Conservation (phyloP, 2,797 vertebrate species). For the Triplophysa yarkandensis region DNA sequence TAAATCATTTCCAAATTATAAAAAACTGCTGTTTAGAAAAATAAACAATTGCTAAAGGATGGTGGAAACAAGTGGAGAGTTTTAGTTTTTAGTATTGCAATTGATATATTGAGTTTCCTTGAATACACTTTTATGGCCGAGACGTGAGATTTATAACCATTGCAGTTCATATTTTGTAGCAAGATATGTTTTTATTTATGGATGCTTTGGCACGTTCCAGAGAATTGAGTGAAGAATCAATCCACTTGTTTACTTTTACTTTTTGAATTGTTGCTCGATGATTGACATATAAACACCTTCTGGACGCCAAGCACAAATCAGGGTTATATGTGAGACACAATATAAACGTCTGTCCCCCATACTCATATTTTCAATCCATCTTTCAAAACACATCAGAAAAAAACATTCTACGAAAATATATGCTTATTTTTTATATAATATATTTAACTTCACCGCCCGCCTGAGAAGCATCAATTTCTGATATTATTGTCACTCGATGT, state of each 20-base stretch:
- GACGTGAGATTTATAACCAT: conserved; percentile 16
- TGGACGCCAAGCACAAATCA: conserved; percentile 13
- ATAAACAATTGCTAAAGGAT: conserved; percentile 49
- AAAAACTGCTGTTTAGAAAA: conserved; percentile 53
- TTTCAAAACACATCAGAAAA: conserved; percentile 10
- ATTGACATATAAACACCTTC: neutral
- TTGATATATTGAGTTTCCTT: conserved; percentile 19
- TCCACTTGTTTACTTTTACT: conserved; percentile 17
- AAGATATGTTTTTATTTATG: conserved; percentile 32
- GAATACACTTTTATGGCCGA: conserved; percentile 14
- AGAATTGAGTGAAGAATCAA: conserved; percentile 35
- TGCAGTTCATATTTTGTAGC: neutral
- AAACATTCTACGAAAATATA: conserved; percentile 49
- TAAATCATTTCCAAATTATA: conserved; percentile 58
- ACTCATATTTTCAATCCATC: conserved; percentile 4
- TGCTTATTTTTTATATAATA: conserved; percentile 32
- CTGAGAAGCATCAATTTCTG: conserved; percentile 33
- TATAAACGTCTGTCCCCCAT: neutral
- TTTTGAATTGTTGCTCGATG: conserved; percentile 5
- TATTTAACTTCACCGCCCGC: conserved; percentile 6
- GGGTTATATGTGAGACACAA: conserved; percentile 17
- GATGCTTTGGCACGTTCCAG: conserved; percentile 39
- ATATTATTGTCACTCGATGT: neutral
- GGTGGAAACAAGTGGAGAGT: conserved; percentile 35
- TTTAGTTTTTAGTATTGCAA: conserved; percentile 38